Evolutionary conservation across 2,888 invertebrate genomes (phyloP).

Genomic region (Lutraria lutraria): DNA sequence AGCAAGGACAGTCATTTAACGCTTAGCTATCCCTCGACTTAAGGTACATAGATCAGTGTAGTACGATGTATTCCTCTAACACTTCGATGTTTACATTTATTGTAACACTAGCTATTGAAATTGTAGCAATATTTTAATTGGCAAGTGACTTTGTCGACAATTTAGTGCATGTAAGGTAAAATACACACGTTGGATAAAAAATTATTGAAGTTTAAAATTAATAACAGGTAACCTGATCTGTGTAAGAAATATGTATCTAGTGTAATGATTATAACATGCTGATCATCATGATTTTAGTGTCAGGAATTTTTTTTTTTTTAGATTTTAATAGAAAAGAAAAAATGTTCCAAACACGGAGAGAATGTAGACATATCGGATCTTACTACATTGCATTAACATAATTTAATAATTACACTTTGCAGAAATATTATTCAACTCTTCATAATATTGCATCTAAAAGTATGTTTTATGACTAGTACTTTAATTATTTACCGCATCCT

Average conservation of each 20-base stretch:
- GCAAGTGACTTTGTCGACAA: neutral
- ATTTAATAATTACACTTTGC: too few species aligned
- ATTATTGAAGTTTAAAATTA: neutral
- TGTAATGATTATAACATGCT: neutral
- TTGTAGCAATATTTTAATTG: neutral
- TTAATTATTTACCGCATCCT: too few species aligned
- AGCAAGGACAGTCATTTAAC: neutral
- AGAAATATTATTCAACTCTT: too few species aligned
- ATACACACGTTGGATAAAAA: neutral
- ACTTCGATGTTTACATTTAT: neutral
- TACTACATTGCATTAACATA: neutral
- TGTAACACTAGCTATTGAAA: slow-evolving; percentile 2
- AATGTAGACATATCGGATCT: neutral
- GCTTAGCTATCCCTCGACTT: too few species aligned
- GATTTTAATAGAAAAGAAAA: neutral
- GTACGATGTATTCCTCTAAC: neutral
- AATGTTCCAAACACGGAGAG: neutral
- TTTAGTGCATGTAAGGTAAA: neutral
- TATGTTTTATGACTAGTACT: too few species aligned
- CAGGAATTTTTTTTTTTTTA: neutral
- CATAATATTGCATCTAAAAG: too few species aligned
- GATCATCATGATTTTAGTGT: neutral
- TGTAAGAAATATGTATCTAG: neutral
- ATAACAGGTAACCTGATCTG: neutral
- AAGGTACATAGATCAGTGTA: neutral